Evolutionary conservation across 2,888 invertebrate genomes (phyloP).

Genomic region (Zonitis immaculata): DNA sequence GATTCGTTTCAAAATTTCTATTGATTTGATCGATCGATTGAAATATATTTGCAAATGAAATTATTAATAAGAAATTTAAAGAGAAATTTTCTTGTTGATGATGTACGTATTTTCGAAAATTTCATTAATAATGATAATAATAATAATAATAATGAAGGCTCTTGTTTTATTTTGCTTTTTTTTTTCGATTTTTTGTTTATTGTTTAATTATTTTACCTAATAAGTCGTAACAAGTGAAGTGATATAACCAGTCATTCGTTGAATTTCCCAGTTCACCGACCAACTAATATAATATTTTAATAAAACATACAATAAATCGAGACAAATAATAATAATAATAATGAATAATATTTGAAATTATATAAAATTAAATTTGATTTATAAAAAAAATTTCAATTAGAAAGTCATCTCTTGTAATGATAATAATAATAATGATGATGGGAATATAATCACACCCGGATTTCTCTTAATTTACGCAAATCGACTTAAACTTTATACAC

Average conservation of each 20-base stretch:
- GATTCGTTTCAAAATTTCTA: slow-evolving; percentile 20
- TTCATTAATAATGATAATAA: background rate
- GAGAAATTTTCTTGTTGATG: no score
- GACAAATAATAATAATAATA: background rate
- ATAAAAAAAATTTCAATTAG: background rate
- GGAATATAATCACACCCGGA: background rate
- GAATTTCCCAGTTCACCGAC: slow-evolving; percentile 2
- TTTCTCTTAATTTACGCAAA: background rate
- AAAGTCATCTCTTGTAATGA: background rate
- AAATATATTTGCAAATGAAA: background rate
- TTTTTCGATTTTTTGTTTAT: no score
- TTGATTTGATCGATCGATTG: background rate
- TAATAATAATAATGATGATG: no score
- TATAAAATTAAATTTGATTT: background rate
- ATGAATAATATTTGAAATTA: background rate
- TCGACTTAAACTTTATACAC: background rate
- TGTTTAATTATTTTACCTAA: background rate
- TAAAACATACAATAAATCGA: background rate
- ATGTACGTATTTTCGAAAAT: background rate
- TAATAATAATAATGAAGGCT: no score
- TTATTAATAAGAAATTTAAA: background rate
- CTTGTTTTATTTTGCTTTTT: no score
- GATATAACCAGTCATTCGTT: slow-evolving; percentile 1
- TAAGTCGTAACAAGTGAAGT: background rate
- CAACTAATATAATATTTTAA: background rate